Conservation (phyloP, 1,140 invertebrate species). For the Melipona quadrifasciata region DNA sequence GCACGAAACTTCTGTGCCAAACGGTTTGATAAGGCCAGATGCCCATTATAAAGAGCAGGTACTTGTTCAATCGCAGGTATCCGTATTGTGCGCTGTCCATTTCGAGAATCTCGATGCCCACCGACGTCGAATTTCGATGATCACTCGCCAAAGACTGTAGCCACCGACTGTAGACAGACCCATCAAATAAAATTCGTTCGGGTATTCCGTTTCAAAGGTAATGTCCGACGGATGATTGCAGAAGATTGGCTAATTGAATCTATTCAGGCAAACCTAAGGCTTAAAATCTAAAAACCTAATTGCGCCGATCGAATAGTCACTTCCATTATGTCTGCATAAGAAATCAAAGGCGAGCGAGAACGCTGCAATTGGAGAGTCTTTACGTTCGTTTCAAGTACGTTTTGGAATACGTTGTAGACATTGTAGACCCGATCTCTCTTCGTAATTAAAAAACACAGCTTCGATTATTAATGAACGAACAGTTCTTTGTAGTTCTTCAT, state of each 20-base stretch:
- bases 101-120: neutral
- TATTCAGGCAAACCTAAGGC: neutral
- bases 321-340: neutral
- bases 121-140: neutral
- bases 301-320: neutral
- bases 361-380: neutral
- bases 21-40: constrained; percentile 63
- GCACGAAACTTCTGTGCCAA: constrained; percentile 41
- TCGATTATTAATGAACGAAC: neutral
- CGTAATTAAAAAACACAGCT: neutral
- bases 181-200: neutral
- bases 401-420: too few relatives aligned
- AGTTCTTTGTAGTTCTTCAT: too few relatives aligned
- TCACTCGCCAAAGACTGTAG: neutral
- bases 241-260: neutral
- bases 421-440: neutral
- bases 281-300: neutral
- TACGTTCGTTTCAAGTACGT: too few relatives aligned
- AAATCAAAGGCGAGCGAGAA: neutral
- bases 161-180: too few relatives aligned
- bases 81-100: constrained; percentile 50
- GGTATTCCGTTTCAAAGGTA: neutral
- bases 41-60: constrained; percentile 54
- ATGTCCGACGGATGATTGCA: neutral
- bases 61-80: constrained; percentile 55